Percentiles rank a stretch among this genome's conserved stretches.
phyloP scores from a whole-genome alignment of 2,888 invertebrate species.

The Protula sp. region DNA sequence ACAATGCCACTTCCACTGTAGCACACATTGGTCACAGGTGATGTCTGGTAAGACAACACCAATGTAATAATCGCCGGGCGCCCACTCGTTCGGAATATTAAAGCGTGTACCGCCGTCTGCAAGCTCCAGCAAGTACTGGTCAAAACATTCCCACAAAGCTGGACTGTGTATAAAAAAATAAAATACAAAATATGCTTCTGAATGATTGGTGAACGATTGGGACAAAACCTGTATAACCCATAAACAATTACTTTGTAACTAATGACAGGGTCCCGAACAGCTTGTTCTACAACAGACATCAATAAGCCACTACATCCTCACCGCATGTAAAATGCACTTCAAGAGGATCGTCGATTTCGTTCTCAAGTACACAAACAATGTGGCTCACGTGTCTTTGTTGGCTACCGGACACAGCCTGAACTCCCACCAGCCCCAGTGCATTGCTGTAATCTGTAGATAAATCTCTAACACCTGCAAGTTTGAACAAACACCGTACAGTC shows the following conservation, averaged over 20 bases:
- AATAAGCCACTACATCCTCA: too few relatives aligned
- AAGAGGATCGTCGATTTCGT: too few relatives aligned
- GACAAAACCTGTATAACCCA: too few relatives aligned
- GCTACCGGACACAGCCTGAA: background rate
- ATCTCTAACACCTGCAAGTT: background rate
- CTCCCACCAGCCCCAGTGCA: background rate
- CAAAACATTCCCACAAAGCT: slow-evolving; percentile 12
- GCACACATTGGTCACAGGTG: slow-evolving; percentile 20
- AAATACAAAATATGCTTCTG: too few relatives aligned
- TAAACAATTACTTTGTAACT: too few relatives aligned
- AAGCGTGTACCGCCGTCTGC: slow-evolving; percentile 16
- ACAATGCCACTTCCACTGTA: slow-evolving; percentile 24
- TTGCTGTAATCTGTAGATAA: background rate
- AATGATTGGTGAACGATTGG: too few relatives aligned
- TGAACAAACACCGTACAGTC: too few relatives aligned
- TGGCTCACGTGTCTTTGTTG: background rate
- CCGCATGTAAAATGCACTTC: too few relatives aligned
- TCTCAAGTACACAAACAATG: too few relatives aligned
- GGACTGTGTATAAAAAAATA: background rate
- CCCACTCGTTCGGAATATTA: background rate
- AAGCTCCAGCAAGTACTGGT: slow-evolving; percentile 14
- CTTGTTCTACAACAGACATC: too few relatives aligned
- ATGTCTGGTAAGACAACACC: slow-evolving; percentile 14
- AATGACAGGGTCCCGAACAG: too few relatives aligned
- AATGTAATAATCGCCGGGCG: background rate